Base-by-base conservation (phyloP, 2,113 vertebrate genomes). In the Puntigrus tetrazona region DNA sequence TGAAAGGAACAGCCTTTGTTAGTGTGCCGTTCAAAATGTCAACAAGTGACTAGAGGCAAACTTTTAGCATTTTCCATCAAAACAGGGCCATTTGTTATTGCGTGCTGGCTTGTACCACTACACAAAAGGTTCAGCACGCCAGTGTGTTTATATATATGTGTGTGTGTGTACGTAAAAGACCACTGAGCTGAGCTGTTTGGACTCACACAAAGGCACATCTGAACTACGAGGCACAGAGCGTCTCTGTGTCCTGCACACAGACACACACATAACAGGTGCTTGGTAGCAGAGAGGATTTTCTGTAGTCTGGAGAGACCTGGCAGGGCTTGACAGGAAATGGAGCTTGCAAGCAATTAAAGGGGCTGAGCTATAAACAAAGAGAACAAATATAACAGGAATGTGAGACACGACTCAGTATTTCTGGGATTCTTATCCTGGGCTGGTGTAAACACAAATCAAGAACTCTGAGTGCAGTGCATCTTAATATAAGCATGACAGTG, bases 151-250 rank as follows among this genome's bases (percentile, higher is more conserved):
- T 85, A 25, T 85, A 22, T n/a, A 25, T 52, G 27, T 76, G 55
- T 75, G 65, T 82, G 41, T 47, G 36, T 43, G n/a, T 61, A 65
- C 14, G 78, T 78, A 65, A 27, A 29, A 67, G 57, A 80, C 29
- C 25, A n/a, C 83, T 80, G 79, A 78, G 45, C 75, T 84, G 31
- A 29, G 74, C 74, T 83, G n/a, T 82, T 82, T n/a, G 63, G 73
- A 83, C 72, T 14, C 43, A 85, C 78, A 86, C 87, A 88, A 84
- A 88, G 87, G 65, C 78, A 88, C 88, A 77, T 85, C 83, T 88
- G 83, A 83, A 73, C 75, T 70, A 9, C 22, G 45, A 76, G 41
- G 73, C 83, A 88, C 85, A 88, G 84, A 88, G 83, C 45, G 22
- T 18, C 86, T 87, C 85, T 87, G 85, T 88, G 34, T 87, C 55